Evolutionary conservation across 1,140 invertebrate genomes (phyloP).

Genomic region (Sinella curviseta): DNA sequence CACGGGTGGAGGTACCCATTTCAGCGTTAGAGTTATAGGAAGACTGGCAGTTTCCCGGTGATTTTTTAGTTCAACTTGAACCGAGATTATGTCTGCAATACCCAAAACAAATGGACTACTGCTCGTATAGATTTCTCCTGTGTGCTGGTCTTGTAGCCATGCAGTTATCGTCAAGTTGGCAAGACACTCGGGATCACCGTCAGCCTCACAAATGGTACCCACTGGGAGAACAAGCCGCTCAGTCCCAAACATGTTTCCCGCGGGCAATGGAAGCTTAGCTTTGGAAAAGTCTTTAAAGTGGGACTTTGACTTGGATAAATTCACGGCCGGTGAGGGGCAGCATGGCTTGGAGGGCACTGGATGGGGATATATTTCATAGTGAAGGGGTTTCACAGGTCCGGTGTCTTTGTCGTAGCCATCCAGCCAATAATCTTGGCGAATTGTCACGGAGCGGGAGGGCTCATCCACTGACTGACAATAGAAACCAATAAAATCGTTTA

Average conservation of each 20-base stretch:
- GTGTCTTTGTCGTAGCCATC: not conserved
- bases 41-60: conserved; percentile 45
- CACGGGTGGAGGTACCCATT: conserved; percentile 29
- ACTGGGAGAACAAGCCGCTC: conserved; percentile 32
- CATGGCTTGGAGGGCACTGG: not conserved
- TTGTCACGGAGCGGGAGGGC: not conserved
- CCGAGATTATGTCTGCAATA: conserved; percentile 21
- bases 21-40: conserved; percentile 34
- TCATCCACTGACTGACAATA: too few species aligned
- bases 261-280: conserved; percentile 14
- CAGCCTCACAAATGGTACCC: conserved; percentile 37
- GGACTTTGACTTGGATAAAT: conserved; percentile 31
- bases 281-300: conserved; percentile 32
- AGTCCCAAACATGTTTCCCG: conserved; percentile 34
- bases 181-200: conserved; percentile 25
- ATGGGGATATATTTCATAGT: not conserved
- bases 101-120: conserved; percentile 39
- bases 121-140: conserved; percentile 21
- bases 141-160: not conserved
- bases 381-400: not conserved
- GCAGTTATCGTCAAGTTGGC: conserved; percentile 28
- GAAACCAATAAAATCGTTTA: too few species aligned
- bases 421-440: not conserved
- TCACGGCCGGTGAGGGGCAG: not conserved
- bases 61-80: conserved; percentile 42